Evolutionary conservation across 2,797 vertebrate species (phyloP).

Genomic region (Pangasius mekongensis): DNA sequence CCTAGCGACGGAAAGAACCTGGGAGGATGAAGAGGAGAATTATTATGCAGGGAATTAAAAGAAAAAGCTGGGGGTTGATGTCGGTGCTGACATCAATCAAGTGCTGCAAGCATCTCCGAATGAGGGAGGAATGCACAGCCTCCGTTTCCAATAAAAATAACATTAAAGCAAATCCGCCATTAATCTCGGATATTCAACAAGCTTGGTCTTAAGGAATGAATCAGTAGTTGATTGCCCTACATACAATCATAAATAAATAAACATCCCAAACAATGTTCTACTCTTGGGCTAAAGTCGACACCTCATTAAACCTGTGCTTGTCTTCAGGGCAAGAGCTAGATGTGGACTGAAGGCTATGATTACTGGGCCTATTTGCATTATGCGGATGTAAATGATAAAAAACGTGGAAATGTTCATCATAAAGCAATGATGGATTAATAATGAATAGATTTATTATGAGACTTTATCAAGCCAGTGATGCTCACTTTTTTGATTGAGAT

Average conservation of each 20-base stretch:
- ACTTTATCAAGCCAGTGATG: background rate
- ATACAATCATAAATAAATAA: slow-evolving; percentile 92
- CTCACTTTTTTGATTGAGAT: background rate
- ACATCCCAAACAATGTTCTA: slow-evolving; percentile 82
- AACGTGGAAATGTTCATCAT: slow-evolving; percentile 14
- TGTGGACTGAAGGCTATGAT: slow-evolving; percentile 38
- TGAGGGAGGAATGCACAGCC: slow-evolving; percentile 47
- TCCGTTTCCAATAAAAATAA: slow-evolving; percentile 72
- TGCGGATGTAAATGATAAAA: slow-evolving; percentile 6
- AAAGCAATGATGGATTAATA: background rate
- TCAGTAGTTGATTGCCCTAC: slow-evolving; percentile 84
- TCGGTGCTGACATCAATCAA: slow-evolving; percentile 68
- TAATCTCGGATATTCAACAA: slow-evolving; percentile 90
- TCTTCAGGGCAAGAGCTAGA: slow-evolving; percentile 31
- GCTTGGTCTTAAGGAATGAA: slow-evolving; percentile 81
- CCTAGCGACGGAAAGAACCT: slow-evolving; percentile 53
- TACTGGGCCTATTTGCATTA: slow-evolving; percentile 40
- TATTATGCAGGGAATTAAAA: slow-evolving; percentile 60
- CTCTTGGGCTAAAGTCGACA: slow-evolving; percentile 77
- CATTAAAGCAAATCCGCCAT: slow-evolving; percentile 81
- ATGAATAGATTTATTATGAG: background rate
- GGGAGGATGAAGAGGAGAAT: slow-evolving; percentile 46
- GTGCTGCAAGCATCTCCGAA: slow-evolving; percentile 53
- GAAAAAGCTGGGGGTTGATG: slow-evolving; percentile 54
- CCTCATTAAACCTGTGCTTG: slow-evolving; percentile 76